Evolutionary conservation across 2,888 invertebrate genomes (phyloP).

Genomic region (Metalampra italica): DNA sequence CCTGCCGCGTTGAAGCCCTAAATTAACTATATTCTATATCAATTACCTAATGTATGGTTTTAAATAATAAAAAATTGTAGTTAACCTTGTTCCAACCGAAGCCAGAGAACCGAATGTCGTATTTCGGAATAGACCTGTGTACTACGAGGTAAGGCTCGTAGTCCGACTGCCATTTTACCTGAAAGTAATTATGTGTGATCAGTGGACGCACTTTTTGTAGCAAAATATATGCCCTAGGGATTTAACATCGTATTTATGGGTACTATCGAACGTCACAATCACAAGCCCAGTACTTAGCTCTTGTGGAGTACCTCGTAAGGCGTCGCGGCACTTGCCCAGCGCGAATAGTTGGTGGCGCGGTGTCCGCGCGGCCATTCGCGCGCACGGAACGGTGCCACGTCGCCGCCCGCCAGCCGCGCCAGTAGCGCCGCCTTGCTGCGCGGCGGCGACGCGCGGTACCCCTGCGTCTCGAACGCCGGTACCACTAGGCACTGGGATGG

Average conservation of each 20-base stretch:
- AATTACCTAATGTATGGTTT: too few relatives aligned
- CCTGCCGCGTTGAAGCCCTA: too few relatives aligned
- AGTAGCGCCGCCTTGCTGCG: constrained; percentile 86
- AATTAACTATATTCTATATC: too few relatives aligned
- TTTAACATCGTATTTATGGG: too few relatives aligned
- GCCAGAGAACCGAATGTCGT: constrained; percentile 92
- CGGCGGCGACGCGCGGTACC: constrained; percentile 89
- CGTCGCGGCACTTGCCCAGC: constrained; percentile 84
- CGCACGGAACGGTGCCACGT: constrained; percentile 84
- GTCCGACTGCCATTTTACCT: constrained; percentile 93
- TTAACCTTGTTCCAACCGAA: constrained; percentile 96
- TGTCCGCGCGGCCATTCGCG: constrained; percentile 94
- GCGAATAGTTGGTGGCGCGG: constrained; percentile 89
- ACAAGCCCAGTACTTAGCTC: constrained; percentile 17
- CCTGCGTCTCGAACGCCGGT: constrained; percentile 93
- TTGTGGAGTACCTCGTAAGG: constrained; percentile 74
- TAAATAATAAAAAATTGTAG: neutral
- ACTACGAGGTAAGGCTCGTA: constrained; percentile 95
- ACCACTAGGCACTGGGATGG: constrained; percentile 82
- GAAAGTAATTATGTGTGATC: constrained; percentile 9
- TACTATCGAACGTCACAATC: too few relatives aligned
- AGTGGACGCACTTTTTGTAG: too few relatives aligned
- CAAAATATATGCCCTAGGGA: too few relatives aligned
- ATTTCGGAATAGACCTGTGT: constrained; percentile 83
- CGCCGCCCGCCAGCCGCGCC: constrained; percentile 77